Evolutionary conservation across 1,140 invertebrate species (phyloP).

Genomic region (Rhyacophila brunnea): DNA sequence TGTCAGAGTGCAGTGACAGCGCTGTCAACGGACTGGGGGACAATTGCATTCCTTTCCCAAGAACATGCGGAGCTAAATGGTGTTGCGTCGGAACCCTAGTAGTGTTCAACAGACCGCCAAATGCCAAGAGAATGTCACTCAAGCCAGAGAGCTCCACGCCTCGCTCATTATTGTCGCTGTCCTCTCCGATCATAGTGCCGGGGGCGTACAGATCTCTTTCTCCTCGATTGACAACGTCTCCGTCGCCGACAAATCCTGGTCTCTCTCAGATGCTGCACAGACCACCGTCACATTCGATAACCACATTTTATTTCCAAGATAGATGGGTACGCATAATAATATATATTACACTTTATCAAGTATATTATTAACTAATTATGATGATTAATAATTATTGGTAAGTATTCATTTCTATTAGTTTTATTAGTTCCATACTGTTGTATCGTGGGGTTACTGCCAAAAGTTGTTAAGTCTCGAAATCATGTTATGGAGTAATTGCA

Average conservation of each 20-base stretch:
- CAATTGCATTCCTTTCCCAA: constrained; percentile 89
- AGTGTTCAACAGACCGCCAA: constrained; percentile 80
- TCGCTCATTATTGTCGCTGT: constrained; percentile 50
- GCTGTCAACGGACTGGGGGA: constrained; percentile 65
- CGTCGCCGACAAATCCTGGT: constrained; percentile 49
- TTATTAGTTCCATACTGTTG: too few species aligned
- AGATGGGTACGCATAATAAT: constrained; percentile 55
- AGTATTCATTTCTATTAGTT: too few species aligned
- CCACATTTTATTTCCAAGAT: constrained; percentile 82
- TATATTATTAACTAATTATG: too few species aligned
- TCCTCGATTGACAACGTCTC: constrained; percentile 54
- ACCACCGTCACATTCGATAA: constrained; percentile 53
- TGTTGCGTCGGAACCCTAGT: constrained; percentile 82
- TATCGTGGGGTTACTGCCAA: too few species aligned
- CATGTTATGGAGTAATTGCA: too few species aligned
- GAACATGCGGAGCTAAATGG: constrained; percentile 91
- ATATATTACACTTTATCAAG: background rate
- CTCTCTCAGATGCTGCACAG: constrained; percentile 48
- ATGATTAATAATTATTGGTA: too few species aligned
- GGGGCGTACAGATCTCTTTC: constrained; percentile 47
- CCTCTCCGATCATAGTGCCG: constrained; percentile 43
- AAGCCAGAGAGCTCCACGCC: constrained; percentile 73
- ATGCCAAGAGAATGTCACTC: constrained; percentile 66
- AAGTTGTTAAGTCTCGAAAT: too few species aligned
- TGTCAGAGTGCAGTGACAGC: constrained; percentile 45